phyloP scores from a whole-genome alignment of 2,888 invertebrate genomes.

The Prenolepis imparis region DNA sequence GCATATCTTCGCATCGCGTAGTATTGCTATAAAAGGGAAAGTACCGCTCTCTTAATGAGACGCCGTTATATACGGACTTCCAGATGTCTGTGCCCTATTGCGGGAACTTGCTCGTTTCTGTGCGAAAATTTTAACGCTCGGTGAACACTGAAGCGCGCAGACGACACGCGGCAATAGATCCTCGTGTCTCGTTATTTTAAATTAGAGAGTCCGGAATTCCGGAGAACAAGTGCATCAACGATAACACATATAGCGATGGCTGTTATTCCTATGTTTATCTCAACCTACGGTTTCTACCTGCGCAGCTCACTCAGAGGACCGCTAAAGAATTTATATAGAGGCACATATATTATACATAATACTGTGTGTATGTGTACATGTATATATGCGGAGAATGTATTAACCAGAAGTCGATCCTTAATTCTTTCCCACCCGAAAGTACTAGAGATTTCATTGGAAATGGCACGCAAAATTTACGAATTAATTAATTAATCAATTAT shows the following conservation, averaged over 20 bases:
- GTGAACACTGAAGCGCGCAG: slow-evolving; percentile 11
- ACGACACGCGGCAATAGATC: slow-evolving; percentile 40
- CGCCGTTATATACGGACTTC: slow-evolving; percentile 58
- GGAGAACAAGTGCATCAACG: slow-evolving; percentile 7
- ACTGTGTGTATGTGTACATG: too few species aligned
- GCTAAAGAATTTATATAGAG: slow-evolving; percentile 18
- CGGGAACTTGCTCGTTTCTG: slow-evolving; percentile 18
- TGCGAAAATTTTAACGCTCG: slow-evolving; percentile 45
- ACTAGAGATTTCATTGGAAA: neutral
- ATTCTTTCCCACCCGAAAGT: neutral
- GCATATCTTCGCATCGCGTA: slow-evolving; percentile 52
- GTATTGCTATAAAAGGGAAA: slow-evolving; percentile 54
- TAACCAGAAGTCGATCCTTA: neutral
- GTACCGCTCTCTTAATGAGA: slow-evolving; percentile 58
- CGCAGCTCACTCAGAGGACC: neutral
- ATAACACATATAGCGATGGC: neutral
- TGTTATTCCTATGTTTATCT: slow-evolving; percentile 16
- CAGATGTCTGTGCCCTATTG: slow-evolving; percentile 49
- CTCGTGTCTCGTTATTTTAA: slow-evolving; percentile 50
- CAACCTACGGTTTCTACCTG: neutral
- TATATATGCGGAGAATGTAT: neutral
- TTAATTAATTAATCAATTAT: slow-evolving; percentile 22
- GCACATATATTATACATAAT: neutral
- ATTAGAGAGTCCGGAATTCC: slow-evolving; percentile 34
- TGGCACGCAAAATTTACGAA: neutral